Evolutionary conservation across 2,113 vertebrate genomes (phyloP).

Genomic region (human): GRCh38 chr19:45858001-45858500

Average conservation of each 20-base stretch:
- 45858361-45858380: not conserved
- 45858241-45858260: not conserved
- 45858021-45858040: too few species aligned
- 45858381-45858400: not conserved
- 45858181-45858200: not conserved
- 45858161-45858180: not conserved
- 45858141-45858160: not conserved
- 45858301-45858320: not conserved
- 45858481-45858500: not conserved
- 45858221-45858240: not conserved
- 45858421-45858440: not conserved
- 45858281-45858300: not conserved
- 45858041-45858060: too few species aligned
- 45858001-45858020: too few species aligned
- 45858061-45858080: too few species aligned
- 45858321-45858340: not conserved
- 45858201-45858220: not conserved
- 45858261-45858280: not conserved
- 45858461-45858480: not conserved
- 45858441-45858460: not conserved
- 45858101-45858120: not conserved
- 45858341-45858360: not conserved
- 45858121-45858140: not conserved
- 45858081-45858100: too few species aligned
- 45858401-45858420: not conserved